These are phyloP conservation scores for Choristoneura rosaceana DNA, from an alignment of 2,888 invertebrate species.

Conservation along the genomic window DNA sequence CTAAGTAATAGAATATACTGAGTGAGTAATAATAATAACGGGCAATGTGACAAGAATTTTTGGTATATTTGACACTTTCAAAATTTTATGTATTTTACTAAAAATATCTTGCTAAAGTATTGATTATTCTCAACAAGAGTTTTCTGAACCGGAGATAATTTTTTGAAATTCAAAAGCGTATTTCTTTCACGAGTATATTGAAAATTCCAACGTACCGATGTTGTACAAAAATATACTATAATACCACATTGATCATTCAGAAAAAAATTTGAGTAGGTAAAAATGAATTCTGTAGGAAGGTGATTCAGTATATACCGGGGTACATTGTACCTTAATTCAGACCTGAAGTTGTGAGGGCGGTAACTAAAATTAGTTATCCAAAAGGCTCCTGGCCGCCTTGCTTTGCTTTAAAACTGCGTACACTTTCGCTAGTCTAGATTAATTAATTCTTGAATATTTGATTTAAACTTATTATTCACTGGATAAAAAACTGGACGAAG, in stretches of 20 bases:
- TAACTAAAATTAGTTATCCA: slow-evolving; percentile 1
- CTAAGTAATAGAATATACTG: neutral
- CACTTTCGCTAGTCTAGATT: neutral
- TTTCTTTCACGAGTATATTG: too few relatives aligned
- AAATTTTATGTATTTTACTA: too few relatives aligned
- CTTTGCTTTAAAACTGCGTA: neutral
- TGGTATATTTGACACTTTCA: too few relatives aligned
- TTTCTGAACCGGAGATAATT: too few relatives aligned
- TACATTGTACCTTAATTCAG: neutral
- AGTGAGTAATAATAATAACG: neutral
- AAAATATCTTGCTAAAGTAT: too few relatives aligned
- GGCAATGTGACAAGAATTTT: too few relatives aligned
- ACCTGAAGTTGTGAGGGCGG: neutral
- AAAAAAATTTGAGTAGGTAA: neutral
- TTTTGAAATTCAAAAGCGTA: too few relatives aligned
- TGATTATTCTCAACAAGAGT: too few relatives aligned
- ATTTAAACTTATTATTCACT: neutral
- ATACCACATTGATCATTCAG: too few relatives aligned
- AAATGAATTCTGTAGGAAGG: neutral
- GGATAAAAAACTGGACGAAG: neutral
- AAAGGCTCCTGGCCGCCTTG: neutral
- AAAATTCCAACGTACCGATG: too few relatives aligned
- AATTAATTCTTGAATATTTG: neutral
- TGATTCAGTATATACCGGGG: neutral
- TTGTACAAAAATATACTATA: too few relatives aligned